Evolutionary conservation across 2,888 invertebrate species (phyloP), one percentile per base, ranked within the genome.

Genomic region (Cephus sareptanus): DNA sequence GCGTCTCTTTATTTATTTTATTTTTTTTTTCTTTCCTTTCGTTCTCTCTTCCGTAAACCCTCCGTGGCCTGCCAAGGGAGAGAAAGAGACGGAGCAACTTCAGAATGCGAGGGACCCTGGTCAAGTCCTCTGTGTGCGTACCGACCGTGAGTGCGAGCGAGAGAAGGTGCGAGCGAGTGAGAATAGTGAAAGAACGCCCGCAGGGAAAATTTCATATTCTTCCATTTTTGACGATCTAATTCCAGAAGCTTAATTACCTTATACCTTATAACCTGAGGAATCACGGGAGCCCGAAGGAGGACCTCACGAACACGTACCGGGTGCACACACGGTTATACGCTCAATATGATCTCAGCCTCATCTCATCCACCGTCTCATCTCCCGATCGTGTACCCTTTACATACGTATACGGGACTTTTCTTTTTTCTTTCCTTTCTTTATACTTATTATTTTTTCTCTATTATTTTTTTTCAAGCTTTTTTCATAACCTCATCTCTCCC

Each of bases 231-330:
- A 81, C 81, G 79, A 81, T 83, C 88, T 87, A 87, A 88, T 88
- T 88, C 88, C 88, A 87, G 88, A 84, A 88, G 88, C 88, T 87
- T 87, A 87, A 88, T 88, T 88, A 88, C 85, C 87, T 87, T 87
- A 81, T 84, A 80, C 81, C 80, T 83, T 74, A 80, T 80, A 74
- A 74, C 74, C 37, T 34, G 74, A 34, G 74, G 56, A 74, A 33
- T 74, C 74, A 71, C 71, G 71, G 71, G 34, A 56, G 56, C 56
- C 9, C 56, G 9, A 23, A 56, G 23, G 56, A 56, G 56, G 56
- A 9, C 56, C 56, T 23, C 56, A 56, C 23, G 23, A 23, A 15
- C 23, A 73, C 11, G 34, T 31, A 73, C 34, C 31, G n/a, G 33
- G 11, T 12, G 31, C 73, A 13, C 33, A 56, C 23, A 23, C 56